phyloP scores from a whole-genome alignment of 2,113 vertebrate genomes.

The Pedionomus torquatus region DNA sequence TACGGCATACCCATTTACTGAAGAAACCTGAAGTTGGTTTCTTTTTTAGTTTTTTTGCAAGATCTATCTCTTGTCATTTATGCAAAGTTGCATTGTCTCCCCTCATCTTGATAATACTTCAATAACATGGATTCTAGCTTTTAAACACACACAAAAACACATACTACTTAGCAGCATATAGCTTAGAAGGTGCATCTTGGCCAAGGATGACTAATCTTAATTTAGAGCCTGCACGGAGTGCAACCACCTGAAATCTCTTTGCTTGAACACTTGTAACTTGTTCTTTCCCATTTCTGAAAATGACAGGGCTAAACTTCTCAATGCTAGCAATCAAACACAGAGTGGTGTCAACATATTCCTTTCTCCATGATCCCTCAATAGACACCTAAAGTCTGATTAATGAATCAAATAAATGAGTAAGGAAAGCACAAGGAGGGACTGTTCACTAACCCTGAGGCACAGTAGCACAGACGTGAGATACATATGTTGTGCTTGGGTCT shows the following conservation, averaged over 20 bases:
- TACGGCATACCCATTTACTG: neutral
- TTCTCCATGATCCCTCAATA: neutral
- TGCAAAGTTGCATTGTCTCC: neutral
- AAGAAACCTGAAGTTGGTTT: neutral
- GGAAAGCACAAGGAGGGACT: neutral
- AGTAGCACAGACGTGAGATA: neutral
- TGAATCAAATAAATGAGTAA: neutral
- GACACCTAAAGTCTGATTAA: neutral
- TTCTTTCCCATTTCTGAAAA: neutral
- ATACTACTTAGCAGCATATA: neutral
- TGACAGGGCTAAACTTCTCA: neutral
- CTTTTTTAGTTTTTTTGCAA: neutral
- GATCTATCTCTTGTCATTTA: neutral
- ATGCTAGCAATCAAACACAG: neutral
- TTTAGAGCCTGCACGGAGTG: neutral
- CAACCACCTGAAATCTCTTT: neutral
- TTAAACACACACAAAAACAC: neutral
- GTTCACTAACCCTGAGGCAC: neutral
- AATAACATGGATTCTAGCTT: neutral
- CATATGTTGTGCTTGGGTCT: accelerated
- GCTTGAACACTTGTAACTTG: neutral
- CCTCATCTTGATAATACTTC: neutral
- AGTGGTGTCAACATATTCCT: neutral
- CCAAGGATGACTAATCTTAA: neutral
- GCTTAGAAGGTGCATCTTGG: neutral